Percentiles rank a stretch among this genome's conserved stretches.
Evolutionary conservation across 2,797 vertebrate species (phyloP).

Genomic region (Halcyon smyrnensis): DNA sequence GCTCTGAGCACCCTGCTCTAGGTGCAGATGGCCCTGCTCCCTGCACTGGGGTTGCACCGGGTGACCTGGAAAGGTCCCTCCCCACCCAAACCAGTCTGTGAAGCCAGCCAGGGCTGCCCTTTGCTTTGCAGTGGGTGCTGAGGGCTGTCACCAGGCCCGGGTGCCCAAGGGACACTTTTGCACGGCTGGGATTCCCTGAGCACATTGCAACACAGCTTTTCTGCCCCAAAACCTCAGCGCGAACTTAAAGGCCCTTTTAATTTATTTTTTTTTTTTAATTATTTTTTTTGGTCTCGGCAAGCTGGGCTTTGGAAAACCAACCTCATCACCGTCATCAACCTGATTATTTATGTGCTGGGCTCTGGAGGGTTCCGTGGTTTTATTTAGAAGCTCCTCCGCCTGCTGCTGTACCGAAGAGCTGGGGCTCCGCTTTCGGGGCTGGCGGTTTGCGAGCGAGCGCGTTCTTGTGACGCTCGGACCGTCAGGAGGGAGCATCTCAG

Average conservation of each 20-base stretch:
- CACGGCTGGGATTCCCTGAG: background rate
- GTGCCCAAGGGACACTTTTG: background rate
- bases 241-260: background rate
- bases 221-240: background rate
- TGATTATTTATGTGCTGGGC: background rate
- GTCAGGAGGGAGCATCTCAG: background rate
- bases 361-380: background rate
- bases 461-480: background rate
- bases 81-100: background rate
- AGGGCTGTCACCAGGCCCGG: background rate
- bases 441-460: background rate
- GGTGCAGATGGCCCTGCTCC: no score
- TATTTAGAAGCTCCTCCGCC: background rate
- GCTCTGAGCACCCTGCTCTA: background rate
- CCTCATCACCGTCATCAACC: background rate
- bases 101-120: accelerated
- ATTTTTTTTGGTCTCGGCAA: background rate
- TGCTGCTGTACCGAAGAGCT: background rate
- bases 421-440: background rate
- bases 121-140: background rate
- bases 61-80: background rate
- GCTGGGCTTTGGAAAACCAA: background rate
- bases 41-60: background rate
- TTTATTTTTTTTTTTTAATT: background rate
- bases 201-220: background rate